phyloP scores from a whole-genome alignment of 1,140 invertebrate genomes.

The Drosophila melanogaster region DNA sequence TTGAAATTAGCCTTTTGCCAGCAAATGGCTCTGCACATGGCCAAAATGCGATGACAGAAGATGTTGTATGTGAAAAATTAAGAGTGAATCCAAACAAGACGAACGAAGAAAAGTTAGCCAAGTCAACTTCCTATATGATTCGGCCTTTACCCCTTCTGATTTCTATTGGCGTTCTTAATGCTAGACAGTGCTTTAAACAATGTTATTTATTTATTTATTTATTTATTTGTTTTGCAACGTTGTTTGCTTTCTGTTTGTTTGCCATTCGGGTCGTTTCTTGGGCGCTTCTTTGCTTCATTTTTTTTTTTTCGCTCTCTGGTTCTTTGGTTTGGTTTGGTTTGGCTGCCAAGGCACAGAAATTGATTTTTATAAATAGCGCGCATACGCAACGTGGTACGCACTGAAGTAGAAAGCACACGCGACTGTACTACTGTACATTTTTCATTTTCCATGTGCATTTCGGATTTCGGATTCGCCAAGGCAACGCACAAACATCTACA shows the following conservation, averaged over 20 bases:
- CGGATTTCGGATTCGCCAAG: slow-evolving; percentile 18
- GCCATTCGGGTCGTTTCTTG: slow-evolving; percentile 24
- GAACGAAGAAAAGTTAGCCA: slow-evolving; percentile 10
- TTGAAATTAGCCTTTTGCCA: background rate
- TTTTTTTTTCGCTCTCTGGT: background rate
- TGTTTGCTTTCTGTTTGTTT: slow-evolving; percentile 31
- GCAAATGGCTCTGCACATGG: slow-evolving; percentile 8
- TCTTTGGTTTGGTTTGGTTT: slow-evolving; percentile 1
- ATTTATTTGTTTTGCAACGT: slow-evolving; percentile 53
- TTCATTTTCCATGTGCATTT: slow-evolving; percentile 34
- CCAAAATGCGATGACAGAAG: slow-evolving; percentile 1
- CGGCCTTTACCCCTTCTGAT: background rate
- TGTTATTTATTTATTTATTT: slow-evolving; percentile 80
- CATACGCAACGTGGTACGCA: slow-evolving; percentile 81
- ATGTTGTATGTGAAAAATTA: too few species aligned
- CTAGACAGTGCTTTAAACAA: slow-evolving; percentile 40
- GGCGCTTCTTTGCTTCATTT: slow-evolving; percentile 2
- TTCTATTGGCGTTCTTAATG: slow-evolving; percentile 2
- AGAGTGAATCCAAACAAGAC: too few species aligned
- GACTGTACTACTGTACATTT: background rate
- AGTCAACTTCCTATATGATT: slow-evolving; percentile 15
- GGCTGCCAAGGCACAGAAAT: slow-evolving; percentile 77
- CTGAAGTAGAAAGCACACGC: slow-evolving; percentile 71
- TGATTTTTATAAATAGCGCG: slow-evolving; percentile 82
- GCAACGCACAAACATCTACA: slow-evolving; percentile 20